Percentiles rank a stretch among this genome's conserved stretches.
These are phyloP conservation scores for Tholera decimalis DNA, from an alignment of 2,888 invertebrate genomes.

Conservation along the genomic window DNA sequence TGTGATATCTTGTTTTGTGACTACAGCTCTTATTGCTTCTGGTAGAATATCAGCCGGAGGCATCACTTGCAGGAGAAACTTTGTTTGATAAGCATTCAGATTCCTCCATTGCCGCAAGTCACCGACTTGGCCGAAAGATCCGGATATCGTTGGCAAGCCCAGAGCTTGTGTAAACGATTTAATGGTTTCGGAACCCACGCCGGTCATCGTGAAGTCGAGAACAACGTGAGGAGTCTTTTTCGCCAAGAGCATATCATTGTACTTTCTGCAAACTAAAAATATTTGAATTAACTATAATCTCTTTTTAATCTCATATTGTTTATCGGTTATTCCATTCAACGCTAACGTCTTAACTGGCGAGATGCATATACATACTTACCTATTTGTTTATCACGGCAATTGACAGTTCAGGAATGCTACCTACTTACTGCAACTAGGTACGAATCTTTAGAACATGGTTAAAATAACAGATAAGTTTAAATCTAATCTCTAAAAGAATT, in stretches of 20 bases:
- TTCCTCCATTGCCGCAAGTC: constrained; percentile 96
- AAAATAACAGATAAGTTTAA: neutral
- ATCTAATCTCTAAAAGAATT: neutral
- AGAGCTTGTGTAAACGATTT: constrained; percentile 96
- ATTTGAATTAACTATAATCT: constrained; percentile 28
- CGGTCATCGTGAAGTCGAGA: constrained; percentile 95
- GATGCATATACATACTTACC: constrained; percentile 23
- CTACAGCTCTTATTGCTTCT: constrained; percentile 95
- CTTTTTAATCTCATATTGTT: constrained; percentile 9
- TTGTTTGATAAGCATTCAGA: constrained; percentile 93
- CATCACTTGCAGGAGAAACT: constrained; percentile 95
- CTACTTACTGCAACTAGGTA: constrained; percentile 10
- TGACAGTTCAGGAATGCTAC: constrained; percentile 13
- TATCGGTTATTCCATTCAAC: constrained; percentile 14
- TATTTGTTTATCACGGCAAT: constrained; percentile 15
- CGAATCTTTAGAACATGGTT: constrained; percentile 1
- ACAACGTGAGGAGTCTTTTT: constrained; percentile 95
- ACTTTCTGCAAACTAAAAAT: constrained; percentile 93
- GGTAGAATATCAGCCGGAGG: constrained; percentile 97
- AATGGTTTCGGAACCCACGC: constrained; percentile 95
- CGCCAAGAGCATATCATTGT: constrained; percentile 92
- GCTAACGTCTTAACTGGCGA: neutral
- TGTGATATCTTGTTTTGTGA: constrained; percentile 96
- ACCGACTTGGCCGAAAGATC: constrained; percentile 96
- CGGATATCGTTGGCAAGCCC: constrained; percentile 95